phyloP scores from a whole-genome alignment of 2,888 invertebrate species.

The Agrochola lychnidis region DNA sequence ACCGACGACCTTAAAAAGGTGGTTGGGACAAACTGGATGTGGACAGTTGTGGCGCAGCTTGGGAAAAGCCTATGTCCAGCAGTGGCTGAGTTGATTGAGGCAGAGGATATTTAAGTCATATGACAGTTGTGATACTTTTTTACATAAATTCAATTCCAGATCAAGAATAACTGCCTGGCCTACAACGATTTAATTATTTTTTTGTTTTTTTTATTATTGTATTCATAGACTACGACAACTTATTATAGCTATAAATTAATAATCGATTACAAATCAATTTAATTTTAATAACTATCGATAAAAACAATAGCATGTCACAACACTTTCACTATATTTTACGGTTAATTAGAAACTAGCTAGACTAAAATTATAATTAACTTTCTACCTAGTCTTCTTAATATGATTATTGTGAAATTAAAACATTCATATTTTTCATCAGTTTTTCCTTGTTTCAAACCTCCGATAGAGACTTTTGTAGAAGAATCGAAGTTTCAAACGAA shows the following conservation, averaged over 20 bases:
- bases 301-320: constrained; percentile 23
- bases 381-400: constrained; percentile 10
- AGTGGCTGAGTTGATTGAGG: too few species aligned
- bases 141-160: neutral
- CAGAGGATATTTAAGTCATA: neutral
- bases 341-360: constrained; percentile 5
- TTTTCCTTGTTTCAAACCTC: neutral
- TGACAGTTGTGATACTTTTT: neutral
- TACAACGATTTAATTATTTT: too few species aligned
- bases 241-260: neutral
- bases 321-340: constrained; percentile 36
- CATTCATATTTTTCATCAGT: neutral
- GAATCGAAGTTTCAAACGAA: neutral
- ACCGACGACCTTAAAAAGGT: too few species aligned
- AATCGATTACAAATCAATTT: constrained; percentile 9
- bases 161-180: too few species aligned
- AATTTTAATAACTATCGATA: constrained; percentile 33
- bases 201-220: too few species aligned
- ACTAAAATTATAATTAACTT: constrained; percentile 11
- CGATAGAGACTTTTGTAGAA: neutral
- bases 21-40: too few species aligned
- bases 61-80: too few species aligned
- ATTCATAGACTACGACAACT: neutral
- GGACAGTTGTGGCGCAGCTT: too few species aligned
- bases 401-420: neutral